These are phyloP conservation scores for Premnoplex brunnescens DNA, from an alignment of 2,797 vertebrate genomes.

Conservation along the genomic window DNA sequence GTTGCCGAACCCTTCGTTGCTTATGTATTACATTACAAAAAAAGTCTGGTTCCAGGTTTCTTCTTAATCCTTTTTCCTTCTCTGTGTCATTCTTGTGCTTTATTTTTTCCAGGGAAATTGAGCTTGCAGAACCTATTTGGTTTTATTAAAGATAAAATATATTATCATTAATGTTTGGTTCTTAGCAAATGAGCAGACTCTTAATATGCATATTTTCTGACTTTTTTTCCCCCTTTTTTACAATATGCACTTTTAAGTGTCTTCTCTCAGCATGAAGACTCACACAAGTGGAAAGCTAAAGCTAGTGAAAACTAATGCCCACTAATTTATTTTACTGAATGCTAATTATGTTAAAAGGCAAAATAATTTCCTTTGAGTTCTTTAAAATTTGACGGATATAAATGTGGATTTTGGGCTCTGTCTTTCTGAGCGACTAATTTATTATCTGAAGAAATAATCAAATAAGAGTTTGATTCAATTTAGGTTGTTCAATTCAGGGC, in stretches of 20 bases:
- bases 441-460: slow-evolving; percentile 14
- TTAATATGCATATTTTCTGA: background rate
- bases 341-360: background rate
- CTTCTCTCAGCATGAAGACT: background rate
- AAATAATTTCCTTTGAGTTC: slow-evolving; percentile 8
- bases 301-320: background rate
- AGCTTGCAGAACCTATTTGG: background rate
- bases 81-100: background rate
- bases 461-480: slow-evolving; percentile 15
- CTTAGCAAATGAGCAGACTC: background rate
- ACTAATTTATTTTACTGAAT: background rate
- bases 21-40: background rate
- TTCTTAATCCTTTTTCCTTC: background rate
- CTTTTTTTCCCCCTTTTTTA: background rate
- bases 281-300: background rate
- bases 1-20: background rate
- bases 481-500: background rate
- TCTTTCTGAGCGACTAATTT: background rate
- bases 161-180: background rate
- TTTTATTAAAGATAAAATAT: background rate
- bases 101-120: background rate
- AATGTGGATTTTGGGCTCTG: background rate
- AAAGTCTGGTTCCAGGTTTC: background rate
- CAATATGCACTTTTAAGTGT: background rate
- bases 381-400: background rate